Evolutionary conservation across 2,797 vertebrate genomes (phyloP).

Genomic region (Sebastolobus alascanus): DNA sequence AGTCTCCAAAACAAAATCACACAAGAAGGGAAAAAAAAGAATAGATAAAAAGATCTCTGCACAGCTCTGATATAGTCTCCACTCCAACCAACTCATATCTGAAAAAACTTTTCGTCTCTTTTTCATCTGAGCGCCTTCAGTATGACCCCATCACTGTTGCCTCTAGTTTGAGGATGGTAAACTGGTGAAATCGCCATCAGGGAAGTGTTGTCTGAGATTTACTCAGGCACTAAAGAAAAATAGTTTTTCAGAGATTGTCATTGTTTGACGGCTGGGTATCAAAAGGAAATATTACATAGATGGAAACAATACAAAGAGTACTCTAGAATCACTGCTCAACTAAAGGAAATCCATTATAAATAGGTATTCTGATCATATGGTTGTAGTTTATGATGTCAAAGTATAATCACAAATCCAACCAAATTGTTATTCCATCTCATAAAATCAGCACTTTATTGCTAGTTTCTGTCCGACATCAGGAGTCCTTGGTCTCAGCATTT

Average conservation of each 20-base stretch:
- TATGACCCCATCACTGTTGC: slow-evolving; percentile 36
- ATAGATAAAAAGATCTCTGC: slow-evolving; percentile 27
- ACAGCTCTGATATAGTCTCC: neutral
- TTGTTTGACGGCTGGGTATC: neutral
- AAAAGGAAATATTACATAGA: neutral
- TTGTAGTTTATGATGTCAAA: slow-evolving; percentile 1
- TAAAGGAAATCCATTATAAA: neutral
- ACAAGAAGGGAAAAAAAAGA: slow-evolving; percentile 17
- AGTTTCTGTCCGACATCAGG: neutral
- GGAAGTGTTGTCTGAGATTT: slow-evolving; percentile 6
- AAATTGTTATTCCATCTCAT: neutral
- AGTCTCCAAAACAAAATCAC: slow-evolving; percentile 29
- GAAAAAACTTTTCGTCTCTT: slow-evolving; percentile 22
- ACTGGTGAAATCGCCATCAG: neutral
- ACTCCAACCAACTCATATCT: slow-evolving; percentile 11
- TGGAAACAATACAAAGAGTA: neutral
- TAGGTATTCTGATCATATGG: slow-evolving; percentile 8
- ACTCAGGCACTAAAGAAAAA: neutral
- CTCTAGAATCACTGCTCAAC: neutral
- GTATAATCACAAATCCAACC: slow-evolving; percentile 14
- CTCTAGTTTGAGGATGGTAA: neutral
- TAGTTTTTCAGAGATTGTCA: neutral
- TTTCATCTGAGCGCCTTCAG: slow-evolving; percentile 32
- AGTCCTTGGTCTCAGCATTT: slow-evolving; percentile 60
- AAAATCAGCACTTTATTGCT: slow-evolving; percentile 18